Conservation (phyloP, 1,140 invertebrate genomes). For the Brachionus plicatilis region DNA sequence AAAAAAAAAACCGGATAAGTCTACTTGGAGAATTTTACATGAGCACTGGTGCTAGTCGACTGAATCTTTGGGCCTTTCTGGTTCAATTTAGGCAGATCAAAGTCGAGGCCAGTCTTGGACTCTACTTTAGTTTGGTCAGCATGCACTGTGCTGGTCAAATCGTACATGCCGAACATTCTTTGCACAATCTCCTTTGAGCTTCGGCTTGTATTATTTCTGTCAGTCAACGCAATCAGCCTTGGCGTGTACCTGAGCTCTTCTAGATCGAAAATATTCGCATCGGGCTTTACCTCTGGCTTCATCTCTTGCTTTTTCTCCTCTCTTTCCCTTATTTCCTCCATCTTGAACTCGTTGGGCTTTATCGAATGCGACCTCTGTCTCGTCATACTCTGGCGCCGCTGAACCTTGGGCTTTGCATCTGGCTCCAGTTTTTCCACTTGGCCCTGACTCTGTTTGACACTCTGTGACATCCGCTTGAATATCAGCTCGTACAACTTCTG, state of each 20-base stretch:
- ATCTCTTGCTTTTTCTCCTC: not conserved
- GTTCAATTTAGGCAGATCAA: not conserved
- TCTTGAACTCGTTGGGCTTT: not conserved
- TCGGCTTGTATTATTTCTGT: not conserved
- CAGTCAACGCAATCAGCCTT: constrained; percentile 27
- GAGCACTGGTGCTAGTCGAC: not conserved
- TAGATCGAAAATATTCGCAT: constrained; percentile 23
- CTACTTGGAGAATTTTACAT: not conserved
- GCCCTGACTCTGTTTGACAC: not conserved
- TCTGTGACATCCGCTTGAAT: not conserved
- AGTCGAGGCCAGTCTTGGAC: not conserved
- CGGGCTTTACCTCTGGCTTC: not conserved
- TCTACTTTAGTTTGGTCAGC: not conserved
- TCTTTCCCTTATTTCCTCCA: not conserved
- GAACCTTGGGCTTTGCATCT: not conserved
- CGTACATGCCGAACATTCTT: not conserved
- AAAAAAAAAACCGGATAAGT: not conserved
- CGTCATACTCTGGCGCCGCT: not conserved
- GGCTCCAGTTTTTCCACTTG: not conserved
- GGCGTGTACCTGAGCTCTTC: constrained; percentile 21
- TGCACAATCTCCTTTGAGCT: not conserved
- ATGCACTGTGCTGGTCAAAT: not conserved
- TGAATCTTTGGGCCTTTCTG: not conserved
- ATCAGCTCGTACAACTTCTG: constrained; percentile 8
- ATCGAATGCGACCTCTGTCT: not conserved